Conservation (phyloP, 2,797 vertebrate species). For the Oreonectes daqikongensis region DNA sequence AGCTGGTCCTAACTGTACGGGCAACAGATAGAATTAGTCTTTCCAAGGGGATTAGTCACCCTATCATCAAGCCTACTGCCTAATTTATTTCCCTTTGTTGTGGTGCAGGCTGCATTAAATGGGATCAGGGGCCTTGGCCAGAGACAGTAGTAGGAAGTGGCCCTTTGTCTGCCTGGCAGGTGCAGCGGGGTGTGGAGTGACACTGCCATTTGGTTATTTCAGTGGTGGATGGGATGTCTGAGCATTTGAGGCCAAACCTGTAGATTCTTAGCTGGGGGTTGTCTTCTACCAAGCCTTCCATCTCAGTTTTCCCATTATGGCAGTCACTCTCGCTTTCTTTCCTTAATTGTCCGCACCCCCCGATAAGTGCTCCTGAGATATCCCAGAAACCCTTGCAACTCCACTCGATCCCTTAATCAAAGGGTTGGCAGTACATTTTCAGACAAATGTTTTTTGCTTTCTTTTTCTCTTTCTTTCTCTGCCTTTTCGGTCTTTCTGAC, state of each 20-base stretch:
- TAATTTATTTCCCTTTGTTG: constrained; percentile 78
- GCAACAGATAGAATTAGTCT: constrained; percentile 70
- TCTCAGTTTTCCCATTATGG: not conserved
- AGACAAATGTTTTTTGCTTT: constrained; percentile 73
- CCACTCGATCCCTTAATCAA: constrained; percentile 78
- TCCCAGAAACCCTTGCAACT: constrained; percentile 76
- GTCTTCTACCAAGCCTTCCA: constrained; percentile 1
- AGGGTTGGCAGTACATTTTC: constrained; percentile 79
- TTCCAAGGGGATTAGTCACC: constrained; percentile 78
- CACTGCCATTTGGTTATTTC: constrained; percentile 58
- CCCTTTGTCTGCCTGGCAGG: constrained; percentile 77
- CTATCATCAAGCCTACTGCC: constrained; percentile 74
- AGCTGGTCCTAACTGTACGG: constrained; percentile 70
- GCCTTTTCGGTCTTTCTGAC: constrained; percentile 3
- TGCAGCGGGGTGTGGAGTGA: constrained; percentile 70
- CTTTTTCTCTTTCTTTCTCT: constrained; percentile 54
- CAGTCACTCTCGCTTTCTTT: constrained; percentile 14
- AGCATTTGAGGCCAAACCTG: constrained; percentile 37
- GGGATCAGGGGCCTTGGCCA: constrained; percentile 70
- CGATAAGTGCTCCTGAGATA: constrained; percentile 68
- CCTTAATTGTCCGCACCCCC: constrained; percentile 41
- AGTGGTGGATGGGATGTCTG: constrained; percentile 37
- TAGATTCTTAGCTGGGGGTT: not conserved
- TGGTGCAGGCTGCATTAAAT: constrained; percentile 69
- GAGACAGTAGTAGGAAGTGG: constrained; percentile 75